These are phyloP conservation scores for Drosophila lacertosa DNA, from an alignment of 1,140 invertebrate species.

Conservation along the genomic window DNA sequence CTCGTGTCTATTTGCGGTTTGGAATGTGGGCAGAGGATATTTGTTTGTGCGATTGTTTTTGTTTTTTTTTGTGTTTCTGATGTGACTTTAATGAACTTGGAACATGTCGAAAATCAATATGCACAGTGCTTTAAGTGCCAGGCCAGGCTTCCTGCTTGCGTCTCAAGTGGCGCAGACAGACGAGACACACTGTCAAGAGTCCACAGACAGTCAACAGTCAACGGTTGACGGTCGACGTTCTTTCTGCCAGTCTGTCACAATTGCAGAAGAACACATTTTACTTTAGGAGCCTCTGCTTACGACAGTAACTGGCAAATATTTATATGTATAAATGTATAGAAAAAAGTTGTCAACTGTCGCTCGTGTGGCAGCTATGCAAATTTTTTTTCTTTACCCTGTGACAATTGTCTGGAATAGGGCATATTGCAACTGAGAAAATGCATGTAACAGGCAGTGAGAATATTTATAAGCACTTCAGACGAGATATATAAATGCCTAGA, in stretches of 20 bases:
- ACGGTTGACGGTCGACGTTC: conserved; percentile 10
- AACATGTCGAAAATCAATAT: conserved; percentile 67
- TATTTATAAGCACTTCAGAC: too few relatives aligned
- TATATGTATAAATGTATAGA: not conserved
- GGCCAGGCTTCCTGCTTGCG: conserved; percentile 26
- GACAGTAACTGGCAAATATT: conserved; percentile 36
- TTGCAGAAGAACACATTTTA: conserved; percentile 63
- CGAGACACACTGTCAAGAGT: conserved; percentile 34
- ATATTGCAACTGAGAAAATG: not conserved
- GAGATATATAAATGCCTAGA: too few relatives aligned
- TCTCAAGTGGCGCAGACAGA: conserved; percentile 37
- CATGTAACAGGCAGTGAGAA: too few relatives aligned
- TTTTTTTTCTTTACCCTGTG: conserved; percentile 19
- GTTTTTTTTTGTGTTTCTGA: conserved; percentile 45
- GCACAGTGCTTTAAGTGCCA: conserved; percentile 50
- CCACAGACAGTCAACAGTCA: conserved; percentile 25
- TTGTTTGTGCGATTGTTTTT: conserved; percentile 15
- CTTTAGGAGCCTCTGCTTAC: not conserved
- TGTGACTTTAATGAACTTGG: conserved; percentile 81
- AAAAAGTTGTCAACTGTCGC: conserved; percentile 75
- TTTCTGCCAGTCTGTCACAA: conserved; percentile 54
- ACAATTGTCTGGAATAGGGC: too few relatives aligned
- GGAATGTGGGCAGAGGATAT: conserved; percentile 40
- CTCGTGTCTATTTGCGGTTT: conserved; percentile 73
- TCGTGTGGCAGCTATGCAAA: conserved; percentile 62